Base-by-base conservation (phyloP, 1,140 invertebrate genomes). In the Elymnias hypermnestra region DNA sequence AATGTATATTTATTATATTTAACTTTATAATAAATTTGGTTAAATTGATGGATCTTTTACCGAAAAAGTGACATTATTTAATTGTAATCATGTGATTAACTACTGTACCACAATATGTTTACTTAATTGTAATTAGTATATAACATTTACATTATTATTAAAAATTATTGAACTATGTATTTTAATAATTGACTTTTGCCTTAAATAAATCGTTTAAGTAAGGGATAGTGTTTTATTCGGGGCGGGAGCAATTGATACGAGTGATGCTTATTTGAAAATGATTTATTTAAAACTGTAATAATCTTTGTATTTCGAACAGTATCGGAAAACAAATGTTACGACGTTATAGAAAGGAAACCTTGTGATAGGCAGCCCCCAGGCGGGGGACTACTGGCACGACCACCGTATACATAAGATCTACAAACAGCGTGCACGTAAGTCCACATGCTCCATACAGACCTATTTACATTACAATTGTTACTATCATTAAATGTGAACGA, bases 251-350 rank as follows among this genome's bases (percentile, higher is more conserved):
- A 74, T 53, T 62, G 55, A 74, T 53, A 75, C 61, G 23, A 68
- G 50, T 53, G 15, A 44, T 62, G 17, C 45, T 71, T 63, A 57
- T 65, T 60, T 71, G 47, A 67, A 81, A 77, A 35, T 61, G 67
- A 75, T 81, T 81, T 75, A 76, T 81, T 81, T 66, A 73, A 74
- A 74, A 58, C 64, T 63, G 57, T 71, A 68, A 68, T 68, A 69
- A 53, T 33, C 56, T 71, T 76, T 57, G 56, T 63, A 72, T 64
- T 63, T 67, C 38, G 58, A 68, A 72, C 58, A 71, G 63, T 66
- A 52, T 66, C 50, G 58, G 60, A 55, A 68, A 71, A 63, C 55
- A 63, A 66, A 63, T 47, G 36, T 67, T 47, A 71, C 42, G 53
- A 54, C 53, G 29, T 64, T 54, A 62, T 58, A 45, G 9, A 62